Base-by-base conservation (phyloP, 2,113 vertebrate genomes). In the Antennarius striatus region DNA sequence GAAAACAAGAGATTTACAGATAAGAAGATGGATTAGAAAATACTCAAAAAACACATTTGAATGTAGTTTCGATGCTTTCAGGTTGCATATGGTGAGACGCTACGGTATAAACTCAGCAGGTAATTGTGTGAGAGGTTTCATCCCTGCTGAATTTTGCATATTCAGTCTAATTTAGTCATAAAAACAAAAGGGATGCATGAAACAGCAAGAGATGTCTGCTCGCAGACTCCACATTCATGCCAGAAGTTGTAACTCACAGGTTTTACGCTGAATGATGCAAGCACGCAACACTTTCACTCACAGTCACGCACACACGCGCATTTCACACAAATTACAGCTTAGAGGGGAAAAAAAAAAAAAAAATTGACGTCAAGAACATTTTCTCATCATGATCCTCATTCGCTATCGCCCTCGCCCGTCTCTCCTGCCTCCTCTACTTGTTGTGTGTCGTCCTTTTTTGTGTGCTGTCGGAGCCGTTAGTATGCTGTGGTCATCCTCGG, bases 401-500 rank as follows among this genome's bases (percentile, higher is more conserved):
- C 29, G 1, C 22, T 49, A 49, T 64, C 52, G 5, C 40, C 6
- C 49, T 80, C 56, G 8, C 63, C 56, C 2, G 22, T 52, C n/a
- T 81, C 77, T 77, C 77, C 50, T 16, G 28, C 62, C 62, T 59
- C 4, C 50, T 60, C 62, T 71, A 64, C 58, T 30, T 53, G 36
- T 63, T 22, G 22, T 22, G 66, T 55, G 51, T 45, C 17, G 16
- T 39, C 15, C 22, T 55, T 45, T 39, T 70, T 63, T 55, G 67
- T 36, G 54, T 4, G 29, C 57, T 80, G 75, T 83, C 80, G 75
- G 55, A 57, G 77, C 30, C 73, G 72, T 84, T 84, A 78, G 86
- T 86, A 82, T 83, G 80, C 82, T 56, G 71, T 56, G 82, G 76
- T 85, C 78, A 79, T 81, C 80, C 73, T 65, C 59, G 14, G 61